A percentile compares a stretch with the other conserved stretches of the same genome.
Evolutionary conservation across 2,797 vertebrate species (phyloP).

Genomic region (Sebastes minor): DNA sequence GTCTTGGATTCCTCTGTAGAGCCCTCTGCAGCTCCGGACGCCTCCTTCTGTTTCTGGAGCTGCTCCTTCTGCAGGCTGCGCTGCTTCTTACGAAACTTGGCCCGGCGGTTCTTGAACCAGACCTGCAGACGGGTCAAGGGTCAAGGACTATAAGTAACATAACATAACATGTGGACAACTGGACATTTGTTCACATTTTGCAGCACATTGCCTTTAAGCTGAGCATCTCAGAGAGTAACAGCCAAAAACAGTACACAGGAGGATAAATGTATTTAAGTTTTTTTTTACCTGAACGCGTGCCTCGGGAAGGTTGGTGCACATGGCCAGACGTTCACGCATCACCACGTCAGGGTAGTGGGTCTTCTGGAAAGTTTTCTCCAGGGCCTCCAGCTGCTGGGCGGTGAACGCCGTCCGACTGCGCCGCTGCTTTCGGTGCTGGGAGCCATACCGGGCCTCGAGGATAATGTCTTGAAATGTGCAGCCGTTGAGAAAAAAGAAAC

Average conservation of each 20-base stretch:
- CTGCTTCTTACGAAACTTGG: conserved; percentile 99
- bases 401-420: conserved; percentile 98
- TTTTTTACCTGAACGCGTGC: conserved; percentile 95
- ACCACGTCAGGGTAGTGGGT: conserved; percentile 99
- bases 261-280: neutral
- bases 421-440: conserved; percentile 98
- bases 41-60: conserved; percentile 97
- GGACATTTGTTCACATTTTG: neutral
- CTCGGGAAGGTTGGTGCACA: conserved; percentile 99
- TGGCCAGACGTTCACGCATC: conserved; percentile 97
- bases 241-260: neutral
- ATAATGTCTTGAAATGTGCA: conserved; percentile 99
- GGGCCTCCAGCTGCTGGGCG: conserved; percentile 95
- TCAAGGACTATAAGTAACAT: neutral
- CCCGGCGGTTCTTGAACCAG: conserved; percentile 98
- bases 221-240: neutral
- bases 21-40: conserved; percentile 76
- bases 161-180: neutral
- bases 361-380: conserved; percentile 99
- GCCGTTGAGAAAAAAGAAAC: conserved; percentile 93
- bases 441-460: conserved; percentile 99
- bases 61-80: conserved; percentile 98
- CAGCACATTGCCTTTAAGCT: neutral
- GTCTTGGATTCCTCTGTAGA: conserved; percentile 84
- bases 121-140: conserved; percentile 79